These are phyloP conservation scores for Lucifuga dentata DNA, from an alignment of 2,113 vertebrate species.

Conservation along the genomic window DNA sequence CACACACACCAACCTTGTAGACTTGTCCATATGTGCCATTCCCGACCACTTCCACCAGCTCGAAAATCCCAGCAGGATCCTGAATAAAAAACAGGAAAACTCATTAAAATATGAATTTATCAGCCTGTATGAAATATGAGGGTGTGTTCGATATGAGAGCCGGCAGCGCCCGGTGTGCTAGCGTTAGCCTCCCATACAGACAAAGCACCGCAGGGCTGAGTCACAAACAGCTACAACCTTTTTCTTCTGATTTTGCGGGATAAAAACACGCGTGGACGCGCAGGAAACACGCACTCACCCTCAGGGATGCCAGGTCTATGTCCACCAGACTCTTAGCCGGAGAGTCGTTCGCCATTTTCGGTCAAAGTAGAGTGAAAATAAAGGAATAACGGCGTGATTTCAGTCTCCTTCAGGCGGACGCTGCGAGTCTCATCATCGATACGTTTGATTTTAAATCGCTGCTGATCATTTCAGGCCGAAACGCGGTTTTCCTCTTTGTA, in stretches of 20 bases:
- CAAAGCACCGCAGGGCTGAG: constrained; percentile 69
- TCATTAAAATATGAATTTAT: background rate
- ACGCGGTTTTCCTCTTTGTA: constrained; percentile 59
- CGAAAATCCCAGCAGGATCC: constrained; percentile 92
- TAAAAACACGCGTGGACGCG: too few species aligned
- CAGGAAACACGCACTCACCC: constrained; percentile 82
- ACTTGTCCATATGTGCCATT: constrained; percentile 94
- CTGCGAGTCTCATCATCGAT: constrained; percentile 60
- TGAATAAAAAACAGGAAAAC: constrained; percentile 54
- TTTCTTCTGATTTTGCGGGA: too few species aligned
- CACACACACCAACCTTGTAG: constrained; percentile 88
- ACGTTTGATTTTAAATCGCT: constrained; percentile 34
- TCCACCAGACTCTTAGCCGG: constrained; percentile 96
- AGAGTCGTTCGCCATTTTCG: constrained; percentile 97
- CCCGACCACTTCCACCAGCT: constrained; percentile 91
- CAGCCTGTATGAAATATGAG: constrained; percentile 5
- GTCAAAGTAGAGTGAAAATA: constrained; percentile 58
- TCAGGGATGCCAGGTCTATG: constrained; percentile 92
- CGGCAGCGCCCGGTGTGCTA: constrained; percentile 66
- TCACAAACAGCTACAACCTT: constrained; percentile 23
- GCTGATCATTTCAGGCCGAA: constrained; percentile 19
- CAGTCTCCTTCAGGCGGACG: constrained; percentile 59
- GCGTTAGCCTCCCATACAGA: constrained; percentile 66
- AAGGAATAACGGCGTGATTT: constrained; percentile 37
- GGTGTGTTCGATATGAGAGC: constrained; percentile 43